These are phyloP conservation scores for Gambelia wislizenii DNA, from an alignment of 2,797 vertebrate genomes.

Conservation along the genomic window DNA sequence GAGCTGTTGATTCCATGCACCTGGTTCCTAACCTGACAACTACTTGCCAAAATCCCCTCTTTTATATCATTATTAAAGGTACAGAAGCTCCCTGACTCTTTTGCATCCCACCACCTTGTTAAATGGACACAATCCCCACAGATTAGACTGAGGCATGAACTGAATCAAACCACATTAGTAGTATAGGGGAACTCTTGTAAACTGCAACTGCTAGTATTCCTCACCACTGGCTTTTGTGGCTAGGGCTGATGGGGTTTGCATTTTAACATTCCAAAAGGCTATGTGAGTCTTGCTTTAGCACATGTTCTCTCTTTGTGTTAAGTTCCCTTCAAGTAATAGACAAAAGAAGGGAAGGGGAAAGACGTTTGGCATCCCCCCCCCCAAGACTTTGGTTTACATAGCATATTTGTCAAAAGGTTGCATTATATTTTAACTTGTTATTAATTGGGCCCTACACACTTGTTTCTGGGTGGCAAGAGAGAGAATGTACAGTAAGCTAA, in stretches of 20 bases:
- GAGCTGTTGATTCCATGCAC: background rate
- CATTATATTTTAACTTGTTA: background rate
- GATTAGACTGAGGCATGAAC: background rate
- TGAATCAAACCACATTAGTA: background rate
- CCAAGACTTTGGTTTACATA: background rate
- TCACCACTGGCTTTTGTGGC: too few relatives aligned
- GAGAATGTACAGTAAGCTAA: conserved; percentile 17
- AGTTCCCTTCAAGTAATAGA: background rate
- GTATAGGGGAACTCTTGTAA: too few relatives aligned
- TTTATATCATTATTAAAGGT: background rate
- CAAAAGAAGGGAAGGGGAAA: background rate
- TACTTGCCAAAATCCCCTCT: background rate
- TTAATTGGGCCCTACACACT: background rate
- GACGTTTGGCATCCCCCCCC: background rate
- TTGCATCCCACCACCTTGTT: background rate
- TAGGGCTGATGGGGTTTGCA: too few relatives aligned
- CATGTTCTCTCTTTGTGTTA: background rate
- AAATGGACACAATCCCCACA: background rate
- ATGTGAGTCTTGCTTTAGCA: too few relatives aligned
- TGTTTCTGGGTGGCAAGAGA: background rate
- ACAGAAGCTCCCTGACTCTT: background rate
- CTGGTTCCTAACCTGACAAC: background rate
- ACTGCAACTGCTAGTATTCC: too few relatives aligned
- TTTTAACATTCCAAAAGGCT: too few relatives aligned
- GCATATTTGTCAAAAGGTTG: background rate